These are phyloP conservation scores for Oxytorus armatus DNA, from an alignment of 2,888 invertebrate genomes.

Conservation along the genomic window DNA sequence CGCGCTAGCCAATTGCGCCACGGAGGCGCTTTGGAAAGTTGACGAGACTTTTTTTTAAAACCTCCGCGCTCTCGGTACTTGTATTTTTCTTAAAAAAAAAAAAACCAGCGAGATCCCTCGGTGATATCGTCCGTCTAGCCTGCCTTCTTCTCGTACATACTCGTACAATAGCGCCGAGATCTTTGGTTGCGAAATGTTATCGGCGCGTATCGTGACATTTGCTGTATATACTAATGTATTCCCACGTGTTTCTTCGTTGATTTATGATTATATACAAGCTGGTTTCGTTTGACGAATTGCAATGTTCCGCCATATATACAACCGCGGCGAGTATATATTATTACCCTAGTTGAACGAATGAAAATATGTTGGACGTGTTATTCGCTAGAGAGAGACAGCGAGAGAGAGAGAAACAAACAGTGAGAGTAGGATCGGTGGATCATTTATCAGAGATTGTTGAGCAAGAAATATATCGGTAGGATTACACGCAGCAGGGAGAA, in stretches of 20 bases:
- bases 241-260: neutral
- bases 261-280: neutral
- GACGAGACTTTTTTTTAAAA: slow-evolving; percentile 24
- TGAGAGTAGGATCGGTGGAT: neutral
- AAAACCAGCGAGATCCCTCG: too few relatives aligned
- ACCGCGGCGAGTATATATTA: too few relatives aligned
- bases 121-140: too few relatives aligned
- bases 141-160: too few relatives aligned
- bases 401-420: neutral
- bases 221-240: neutral
- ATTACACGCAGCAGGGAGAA: neutral
- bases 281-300: neutral
- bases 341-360: too few relatives aligned
- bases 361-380: too few relatives aligned
- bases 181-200: slow-evolving; percentile 12
- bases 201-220: slow-evolving; percentile 42
- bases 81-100: too few relatives aligned
- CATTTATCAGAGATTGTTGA: slow-evolving; percentile 38
- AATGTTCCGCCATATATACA: too few relatives aligned
- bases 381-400: slow-evolving; percentile 1
- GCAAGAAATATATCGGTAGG: neutral
- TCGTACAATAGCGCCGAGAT: too few relatives aligned
- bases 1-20: slow-evolving; percentile 99
- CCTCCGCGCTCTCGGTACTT: neutral
- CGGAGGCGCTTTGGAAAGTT: slow-evolving; percentile 86